Conservation (phyloP, 2,888 invertebrate species). For the Euplexia lucipara region DNA sequence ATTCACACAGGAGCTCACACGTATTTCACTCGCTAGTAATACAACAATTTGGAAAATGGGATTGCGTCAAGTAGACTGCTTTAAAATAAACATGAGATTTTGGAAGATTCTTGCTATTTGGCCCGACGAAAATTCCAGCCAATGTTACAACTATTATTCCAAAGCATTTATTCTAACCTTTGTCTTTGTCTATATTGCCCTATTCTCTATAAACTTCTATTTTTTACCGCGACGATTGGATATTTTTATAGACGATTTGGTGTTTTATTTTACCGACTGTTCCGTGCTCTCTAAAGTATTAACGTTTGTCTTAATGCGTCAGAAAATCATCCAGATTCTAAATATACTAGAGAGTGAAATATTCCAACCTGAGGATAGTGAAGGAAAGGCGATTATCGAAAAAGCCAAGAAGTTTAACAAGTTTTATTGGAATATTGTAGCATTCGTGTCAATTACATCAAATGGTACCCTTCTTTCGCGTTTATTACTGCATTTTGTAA, state of each 20-base stretch:
- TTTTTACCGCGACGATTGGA: conserved; percentile 74
- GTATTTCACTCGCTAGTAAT: conserved; percentile 25
- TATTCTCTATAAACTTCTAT: conserved; percentile 74
- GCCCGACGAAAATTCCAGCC: conserved; percentile 56
- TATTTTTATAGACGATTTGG: conserved; percentile 73
- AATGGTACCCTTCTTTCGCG: conserved; percentile 67
- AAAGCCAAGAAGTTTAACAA: conserved; percentile 72
- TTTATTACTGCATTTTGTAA: conserved; percentile 69
- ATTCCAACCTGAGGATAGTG: conserved; percentile 71
- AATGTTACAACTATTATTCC: conserved; percentile 69
- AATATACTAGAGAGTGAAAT: conserved; percentile 71
- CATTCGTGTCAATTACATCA: conserved; percentile 66
- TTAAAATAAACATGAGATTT: conserved; percentile 72
- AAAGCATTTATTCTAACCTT: conserved; percentile 64
- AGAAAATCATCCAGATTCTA: conserved; percentile 70
- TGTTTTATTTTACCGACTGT: conserved; percentile 77
- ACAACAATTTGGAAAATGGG: conserved; percentile 51
- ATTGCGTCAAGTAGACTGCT: conserved; percentile 75
- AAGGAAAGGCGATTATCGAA: conserved; percentile 66
- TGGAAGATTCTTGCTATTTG: conserved; percentile 76
- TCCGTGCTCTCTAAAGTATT: conserved; percentile 73
- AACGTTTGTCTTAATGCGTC: conserved; percentile 69
- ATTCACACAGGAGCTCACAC: conserved; percentile 24
- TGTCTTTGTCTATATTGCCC: conserved; percentile 64
- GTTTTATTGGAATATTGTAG: conserved; percentile 73